These are phyloP conservation scores for Istiophorus platypterus DNA, from an alignment of 2,113 vertebrate species.

Conservation along the genomic window DNA sequence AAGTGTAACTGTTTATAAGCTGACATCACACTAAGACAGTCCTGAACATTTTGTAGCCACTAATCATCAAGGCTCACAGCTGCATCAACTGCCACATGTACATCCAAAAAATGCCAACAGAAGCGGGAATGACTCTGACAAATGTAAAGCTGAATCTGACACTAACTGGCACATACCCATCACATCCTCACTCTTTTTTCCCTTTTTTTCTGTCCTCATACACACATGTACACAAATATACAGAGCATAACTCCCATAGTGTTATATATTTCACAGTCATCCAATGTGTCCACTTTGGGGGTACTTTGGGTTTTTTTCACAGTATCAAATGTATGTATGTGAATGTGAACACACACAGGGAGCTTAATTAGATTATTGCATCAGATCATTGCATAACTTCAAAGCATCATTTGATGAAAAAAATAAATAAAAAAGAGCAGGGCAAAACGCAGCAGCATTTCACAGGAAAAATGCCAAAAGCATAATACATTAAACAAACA, in stretches of 20 bases:
- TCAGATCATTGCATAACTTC: conserved; percentile 16
- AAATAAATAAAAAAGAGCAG: not conserved
- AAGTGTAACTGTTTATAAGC: conserved; percentile 12
- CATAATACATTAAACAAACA: not conserved
- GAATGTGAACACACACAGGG: not conserved
- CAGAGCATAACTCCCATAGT: not conserved
- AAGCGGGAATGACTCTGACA: not conserved
- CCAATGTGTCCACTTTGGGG: not conserved
- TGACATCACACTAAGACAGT: conserved; percentile 1
- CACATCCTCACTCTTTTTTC: not conserved
- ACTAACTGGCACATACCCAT: not conserved
- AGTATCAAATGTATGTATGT: not conserved
- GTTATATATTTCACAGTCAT: not conserved
- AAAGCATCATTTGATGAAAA: not conserved
- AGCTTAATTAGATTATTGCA: too few relatives aligned
- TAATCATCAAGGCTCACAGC: not conserved
- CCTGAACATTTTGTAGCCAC: not conserved
- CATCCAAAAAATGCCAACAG: conserved; percentile 2
- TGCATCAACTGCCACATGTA: conserved; percentile 1
- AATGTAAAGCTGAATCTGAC: not conserved
- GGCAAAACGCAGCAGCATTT: conserved; percentile 6
- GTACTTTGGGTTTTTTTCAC: not conserved
- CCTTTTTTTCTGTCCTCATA: too few relatives aligned
- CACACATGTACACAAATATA: not conserved
- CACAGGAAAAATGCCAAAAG: not conserved